Evolutionary conservation across 2,888 invertebrate genomes (phyloP).

Genomic region (Calameuta idolon): DNA sequence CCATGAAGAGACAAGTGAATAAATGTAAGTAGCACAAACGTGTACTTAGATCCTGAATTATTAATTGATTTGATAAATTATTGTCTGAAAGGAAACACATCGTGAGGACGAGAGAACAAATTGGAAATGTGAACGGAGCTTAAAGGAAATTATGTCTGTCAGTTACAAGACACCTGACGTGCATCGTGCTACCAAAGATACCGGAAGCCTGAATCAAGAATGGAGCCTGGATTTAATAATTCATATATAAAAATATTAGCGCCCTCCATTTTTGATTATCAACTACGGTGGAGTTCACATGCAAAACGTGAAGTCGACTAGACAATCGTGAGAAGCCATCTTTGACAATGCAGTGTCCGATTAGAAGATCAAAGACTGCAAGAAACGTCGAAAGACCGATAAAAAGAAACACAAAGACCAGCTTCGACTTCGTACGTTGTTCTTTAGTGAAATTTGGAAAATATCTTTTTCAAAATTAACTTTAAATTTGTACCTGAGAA

Average conservation of each 20-base stretch:
- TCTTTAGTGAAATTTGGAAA: not conserved
- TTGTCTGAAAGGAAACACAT: not conserved
- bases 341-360: not conserved
- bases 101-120: not conserved
- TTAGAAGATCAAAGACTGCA: not conserved
- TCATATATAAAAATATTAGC: not conserved
- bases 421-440: not conserved
- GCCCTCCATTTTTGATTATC: not conserved
- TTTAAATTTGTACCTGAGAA: slow-evolving; percentile 51
- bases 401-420: not conserved
- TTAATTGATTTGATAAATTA: not conserved
- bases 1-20: not conserved
- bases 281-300: not conserved
- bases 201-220: slow-evolving; percentile 1
- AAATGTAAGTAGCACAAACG: not conserved
- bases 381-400: not conserved
- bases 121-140: not conserved
- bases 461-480: not conserved
- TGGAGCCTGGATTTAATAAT: not conserved
- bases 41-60: not conserved
- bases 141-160: not conserved
- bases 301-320: not conserved
- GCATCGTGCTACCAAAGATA: not conserved
- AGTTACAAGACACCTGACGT: not conserved
- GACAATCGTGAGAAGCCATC: not conserved